Conservation (phyloP, 1,140 invertebrate species). For the Aphis craccivora region DNA sequence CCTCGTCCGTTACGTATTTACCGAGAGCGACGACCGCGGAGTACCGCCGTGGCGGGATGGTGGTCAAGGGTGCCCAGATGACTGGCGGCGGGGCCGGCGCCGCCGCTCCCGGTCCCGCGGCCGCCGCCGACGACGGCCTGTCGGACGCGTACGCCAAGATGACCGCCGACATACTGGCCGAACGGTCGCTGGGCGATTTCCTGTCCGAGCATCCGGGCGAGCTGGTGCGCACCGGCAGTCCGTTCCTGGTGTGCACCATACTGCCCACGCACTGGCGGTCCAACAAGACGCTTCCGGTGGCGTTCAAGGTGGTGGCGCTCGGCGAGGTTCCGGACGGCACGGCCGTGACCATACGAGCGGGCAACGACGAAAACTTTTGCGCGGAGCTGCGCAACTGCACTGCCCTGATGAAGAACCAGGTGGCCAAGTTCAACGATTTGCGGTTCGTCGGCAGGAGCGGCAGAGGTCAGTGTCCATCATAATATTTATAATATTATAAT, state of each 20-base stretch:
- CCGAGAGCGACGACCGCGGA: not conserved
- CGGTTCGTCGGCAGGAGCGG: conserved; percentile 96
- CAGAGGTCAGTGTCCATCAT: conserved; percentile 76
- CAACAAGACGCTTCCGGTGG: conserved; percentile 95
- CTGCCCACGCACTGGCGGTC: conserved; percentile 94
- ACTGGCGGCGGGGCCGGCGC: conserved; percentile 62
- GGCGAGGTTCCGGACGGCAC: conserved; percentile 95
- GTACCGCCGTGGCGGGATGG: not conserved
- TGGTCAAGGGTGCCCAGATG: conserved; percentile 43
- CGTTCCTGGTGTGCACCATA: conserved; percentile 90
- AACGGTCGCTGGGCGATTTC: conserved; percentile 87
- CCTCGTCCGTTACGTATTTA: conserved; percentile 8
- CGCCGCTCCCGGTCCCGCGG: conserved; percentile 67
- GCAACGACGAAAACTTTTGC: conserved; percentile 97
- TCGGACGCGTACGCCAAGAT: conserved; percentile 88
- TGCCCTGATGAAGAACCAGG: conserved; percentile 96
- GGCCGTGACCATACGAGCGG: conserved; percentile 91
- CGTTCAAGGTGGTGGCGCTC: conserved; percentile 91
- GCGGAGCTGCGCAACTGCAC: conserved; percentile 92
- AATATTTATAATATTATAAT: no score
- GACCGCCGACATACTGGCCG: conserved; percentile 85
- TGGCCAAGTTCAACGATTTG: conserved; percentile 97
- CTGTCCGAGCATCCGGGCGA: conserved; percentile 91
- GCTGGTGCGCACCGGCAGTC: conserved; percentile 90
- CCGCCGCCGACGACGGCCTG: conserved; percentile 68